Evolutionary conservation across 2,113 vertebrate species (phyloP), one percentile per base, ranked within the genome.

Genomic region (Aleadryas rufinucha): DNA sequence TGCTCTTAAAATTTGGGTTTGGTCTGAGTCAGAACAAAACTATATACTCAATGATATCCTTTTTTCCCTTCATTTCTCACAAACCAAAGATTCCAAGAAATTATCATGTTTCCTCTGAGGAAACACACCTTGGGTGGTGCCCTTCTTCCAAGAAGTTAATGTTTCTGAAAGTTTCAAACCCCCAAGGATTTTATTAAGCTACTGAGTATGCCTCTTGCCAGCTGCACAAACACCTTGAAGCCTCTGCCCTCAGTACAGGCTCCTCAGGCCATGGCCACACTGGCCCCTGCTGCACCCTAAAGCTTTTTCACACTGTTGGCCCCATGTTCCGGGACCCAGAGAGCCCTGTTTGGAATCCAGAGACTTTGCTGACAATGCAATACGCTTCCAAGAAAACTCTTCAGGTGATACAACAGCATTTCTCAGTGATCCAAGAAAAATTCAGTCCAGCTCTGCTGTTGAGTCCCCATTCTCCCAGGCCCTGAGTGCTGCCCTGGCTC

Each of bases 211-310:
- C 6, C 19, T 23, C 6, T 26, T 52, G 42, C 33, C 44, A 72
- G 12, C 72, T 66, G 50, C 50, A 77, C 49, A 57, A 66, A 59
- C 13, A 27, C 13, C 8, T 12, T 17, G 39, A 70, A 90, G 20
- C 17, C n/a, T 45, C 24, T 0, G 0, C 3, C 82, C 13, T 49
- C 22, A 27, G 19, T 18, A 37, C 0, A 3, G 28, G 22, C 4
- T 74, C 6, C 19, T 61, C 50, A 65, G 20, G 26, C 37, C 17
- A 5, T 12, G 21, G 66, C 30, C 27, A n/a, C 7, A 3, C 13
- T 39, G 39, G 39, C 7, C 41, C 18, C 23, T 9, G 6, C 10
- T n/a, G 17, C 16, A 64, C 44, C 14, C 39, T 65, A 52, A 53
- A 45, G 47, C 9, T 50, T 87, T 86, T 60, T 78, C 23, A 89